Conservation (phyloP, 2,888 invertebrate species). For the Tribolium freemani region DNA sequence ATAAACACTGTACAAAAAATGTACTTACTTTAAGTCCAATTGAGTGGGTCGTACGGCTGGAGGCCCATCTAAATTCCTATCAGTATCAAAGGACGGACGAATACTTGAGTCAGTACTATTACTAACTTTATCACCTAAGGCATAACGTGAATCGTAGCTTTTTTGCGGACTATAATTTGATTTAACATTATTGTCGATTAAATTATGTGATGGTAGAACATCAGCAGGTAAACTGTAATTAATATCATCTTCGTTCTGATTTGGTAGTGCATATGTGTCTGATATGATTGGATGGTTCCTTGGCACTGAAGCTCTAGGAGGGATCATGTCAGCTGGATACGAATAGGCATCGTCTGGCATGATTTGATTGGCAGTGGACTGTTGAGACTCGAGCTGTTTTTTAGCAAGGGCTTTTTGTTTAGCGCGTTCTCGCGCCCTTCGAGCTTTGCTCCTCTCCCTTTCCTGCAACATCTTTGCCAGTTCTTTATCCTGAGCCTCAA, state of each 20-base stretch:
- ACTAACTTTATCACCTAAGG: slow-evolving; percentile 51
- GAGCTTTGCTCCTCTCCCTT: slow-evolving; percentile 79
- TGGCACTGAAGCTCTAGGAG: slow-evolving; percentile 58
- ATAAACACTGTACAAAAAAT: too few relatives aligned
- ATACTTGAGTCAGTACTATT: slow-evolving; percentile 51
- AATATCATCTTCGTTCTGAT: slow-evolving; percentile 63
- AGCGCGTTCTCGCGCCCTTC: slow-evolving; percentile 79
- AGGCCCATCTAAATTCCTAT: slow-evolving; percentile 39
- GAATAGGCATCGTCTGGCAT: slow-evolving; percentile 70
- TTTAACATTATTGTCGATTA: slow-evolving; percentile 44
- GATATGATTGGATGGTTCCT: slow-evolving; percentile 52
- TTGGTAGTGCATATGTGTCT: slow-evolving; percentile 58
- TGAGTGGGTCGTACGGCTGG: slow-evolving; percentile 63
- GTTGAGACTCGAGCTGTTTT: slow-evolving; percentile 66
- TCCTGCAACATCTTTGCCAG: slow-evolving; percentile 83
- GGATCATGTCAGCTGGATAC: slow-evolving; percentile 71
- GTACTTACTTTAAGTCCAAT: slow-evolving; percentile 62
- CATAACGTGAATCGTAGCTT: slow-evolving; percentile 33
- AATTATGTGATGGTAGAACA: slow-evolving; percentile 54
- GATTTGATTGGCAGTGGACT: slow-evolving; percentile 58
- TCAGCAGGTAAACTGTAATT: slow-evolving; percentile 68
- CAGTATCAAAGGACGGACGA: slow-evolving; percentile 47
- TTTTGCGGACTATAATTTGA: slow-evolving; percentile 50
- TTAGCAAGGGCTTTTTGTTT: slow-evolving; percentile 73
- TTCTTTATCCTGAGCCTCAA: slow-evolving; percentile 86